Base-by-base conservation (phyloP, 2,888 invertebrate genomes). In the Rhaphigaster nebulosa region DNA sequence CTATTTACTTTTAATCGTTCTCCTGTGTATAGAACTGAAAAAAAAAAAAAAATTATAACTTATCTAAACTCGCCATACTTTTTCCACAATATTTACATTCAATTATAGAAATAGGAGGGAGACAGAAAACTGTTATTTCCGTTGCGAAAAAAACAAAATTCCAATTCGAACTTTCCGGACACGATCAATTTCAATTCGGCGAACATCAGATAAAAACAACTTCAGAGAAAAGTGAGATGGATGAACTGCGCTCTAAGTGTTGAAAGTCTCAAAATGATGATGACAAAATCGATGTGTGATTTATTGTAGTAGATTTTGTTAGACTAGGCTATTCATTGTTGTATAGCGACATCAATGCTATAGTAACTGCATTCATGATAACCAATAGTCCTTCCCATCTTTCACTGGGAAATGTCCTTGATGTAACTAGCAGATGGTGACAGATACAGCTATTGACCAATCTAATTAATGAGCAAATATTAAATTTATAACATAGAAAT, bases 201-300 rank as follows among this genome's bases (percentile, higher is more conserved):
- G 8, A 76, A 76, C 70, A 34, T 38, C 34, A 38, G 70, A 76
- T 76, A 76, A 76, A 76, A 76, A 76, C 65, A 76, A 76, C 70
- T 76, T 76, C 18, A 38, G 70, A 76, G 70, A 38, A 65, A 76
- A 76, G 70, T 76, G 70, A 76, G 70, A 76, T 76, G 38, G 70
- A 76, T 76, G 70, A 23, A 23, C 34, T 6, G 15, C 18, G 29
- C n/a, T 60, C 60, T 60, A 4, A 18, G 15, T 6, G 70, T 76
- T 76, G 70, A 38, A 76, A 76, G 70, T 38, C 70, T 76, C 38
- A 38, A 76, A 76, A 76, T 76, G 70, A 76, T 76, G 70, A 76
- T 76, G 70, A 38, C 34, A 76, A 76, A 76, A 76, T 76, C 70
- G 38, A 76, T 76, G 34, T 8, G 34, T 76, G 70, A 76, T 76